Base-by-base conservation (phyloP, 2,888 invertebrate species). In the Galeopsomyia nigrocyanea region DNA sequence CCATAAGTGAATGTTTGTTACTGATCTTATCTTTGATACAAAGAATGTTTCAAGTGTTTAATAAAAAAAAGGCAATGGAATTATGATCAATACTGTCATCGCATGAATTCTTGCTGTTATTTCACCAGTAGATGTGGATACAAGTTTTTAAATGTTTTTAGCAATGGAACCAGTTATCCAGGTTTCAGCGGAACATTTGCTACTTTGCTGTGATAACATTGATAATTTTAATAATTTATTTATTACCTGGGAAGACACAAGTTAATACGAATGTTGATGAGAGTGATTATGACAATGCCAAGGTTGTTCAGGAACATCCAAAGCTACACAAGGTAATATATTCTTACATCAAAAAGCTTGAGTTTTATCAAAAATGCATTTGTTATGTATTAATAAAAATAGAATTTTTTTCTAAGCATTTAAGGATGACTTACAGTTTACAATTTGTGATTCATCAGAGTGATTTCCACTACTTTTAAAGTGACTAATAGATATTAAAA, bases 121-220 rank as follows among this genome's bases (percentile, higher is more conserved):
- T 31, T 77, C 73, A n/a, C 84, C 3, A 31, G 31, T 31, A 31
- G 3, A 31, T 31, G 7, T 31, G 7, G 7, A 7, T 39, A 39
- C 7, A 39, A 39, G 39, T 39, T 39, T 39, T 39, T 39, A 5
- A 39, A 10, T 75, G 72, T 78, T 91, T 91, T 68, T 87, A 95
- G 95, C 90, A 91, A 88, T 96, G 95, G 95, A 95, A 95, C 86
- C 93, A 93, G 79, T 87, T 96, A 70, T 95, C 95, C 19, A 90
- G 95, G 79, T 90, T 95, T 81, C 95, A 95, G 84, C 90, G 93
- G 77, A 94, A 93, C 81, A 88, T 95, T 78, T 89, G 93, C 64
- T 92, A 93, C 81, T 90, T 93, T 79, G 81, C 90, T 72, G 77
- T 91, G 74, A 84, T 89, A 73, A 88, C 91, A 61, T 82, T 91